A percentile compares a stretch with the other conserved stretches of the same genome.
These are phyloP conservation scores for Ophonus ardosiacus DNA, from an alignment of 2,888 invertebrate genomes.

Conservation along the genomic window DNA sequence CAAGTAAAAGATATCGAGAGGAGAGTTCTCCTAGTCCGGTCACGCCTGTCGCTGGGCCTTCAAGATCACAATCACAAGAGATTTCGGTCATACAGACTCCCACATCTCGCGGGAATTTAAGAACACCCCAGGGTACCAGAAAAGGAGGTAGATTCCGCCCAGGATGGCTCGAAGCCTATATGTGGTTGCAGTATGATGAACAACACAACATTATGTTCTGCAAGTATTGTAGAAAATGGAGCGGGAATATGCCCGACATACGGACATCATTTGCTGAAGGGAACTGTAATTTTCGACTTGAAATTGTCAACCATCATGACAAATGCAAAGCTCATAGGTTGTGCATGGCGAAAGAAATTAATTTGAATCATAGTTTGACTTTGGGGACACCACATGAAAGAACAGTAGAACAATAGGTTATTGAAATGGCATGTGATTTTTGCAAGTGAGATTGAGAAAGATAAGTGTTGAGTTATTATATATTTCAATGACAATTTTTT, in stretches of 20 bases:
- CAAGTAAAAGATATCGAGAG: constrained; percentile 18
- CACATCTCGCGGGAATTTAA: constrained; percentile 58
- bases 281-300: constrained; percentile 86
- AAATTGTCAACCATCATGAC: constrained; percentile 88
- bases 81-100: constrained; percentile 73
- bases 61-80: constrained; percentile 72
- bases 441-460: constrained; percentile 51
- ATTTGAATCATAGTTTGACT: constrained; percentile 65
- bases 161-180: constrained; percentile 83
- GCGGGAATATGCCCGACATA: constrained; percentile 82
- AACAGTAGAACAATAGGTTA: constrained; percentile 29
- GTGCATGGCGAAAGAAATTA: constrained; percentile 78
- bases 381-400: constrained; percentile 26
- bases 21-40: constrained; percentile 68
- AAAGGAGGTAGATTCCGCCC: constrained; percentile 83
- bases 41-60: constrained; percentile 69
- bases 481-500: not conserved
- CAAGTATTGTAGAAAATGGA: constrained; percentile 86
- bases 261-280: constrained; percentile 89
- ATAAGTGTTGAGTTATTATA: not conserved
- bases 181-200: constrained; percentile 86
- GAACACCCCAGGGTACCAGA: constrained; percentile 72
- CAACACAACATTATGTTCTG: constrained; percentile 84
- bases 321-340: constrained; percentile 87
- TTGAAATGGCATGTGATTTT: constrained; percentile 39